Evolutionary conservation across 2,113 vertebrate genomes (phyloP).

Genomic region (Genyomyrus donnyi): DNA sequence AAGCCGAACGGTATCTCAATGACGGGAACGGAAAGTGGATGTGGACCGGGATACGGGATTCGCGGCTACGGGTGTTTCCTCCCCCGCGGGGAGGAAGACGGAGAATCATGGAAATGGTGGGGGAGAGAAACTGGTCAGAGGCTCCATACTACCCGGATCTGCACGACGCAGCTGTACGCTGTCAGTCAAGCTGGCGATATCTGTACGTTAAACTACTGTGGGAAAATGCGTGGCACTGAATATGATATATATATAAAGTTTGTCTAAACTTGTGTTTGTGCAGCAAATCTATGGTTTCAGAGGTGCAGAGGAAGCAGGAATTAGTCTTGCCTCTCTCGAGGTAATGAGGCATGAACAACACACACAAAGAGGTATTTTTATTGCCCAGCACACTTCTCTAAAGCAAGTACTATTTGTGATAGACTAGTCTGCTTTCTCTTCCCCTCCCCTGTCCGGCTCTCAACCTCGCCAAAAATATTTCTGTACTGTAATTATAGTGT

Average conservation of each 20-base stretch:
- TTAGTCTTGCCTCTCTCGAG: slow-evolving; percentile 60
- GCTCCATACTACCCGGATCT: slow-evolving; percentile 49
- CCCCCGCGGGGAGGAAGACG: too few relatives aligned
- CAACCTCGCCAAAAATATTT: slow-evolving; percentile 44
- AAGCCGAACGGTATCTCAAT: slow-evolving; percentile 29
- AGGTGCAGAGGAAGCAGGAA: slow-evolving; percentile 53
- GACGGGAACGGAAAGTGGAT: background rate
- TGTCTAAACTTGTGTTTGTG: slow-evolving; percentile 50
- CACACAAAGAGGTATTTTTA: slow-evolving; percentile 59
- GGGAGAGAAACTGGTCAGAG: background rate
- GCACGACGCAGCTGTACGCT: slow-evolving; percentile 65
- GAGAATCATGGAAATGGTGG: background rate
- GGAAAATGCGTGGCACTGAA: slow-evolving; percentile 43
- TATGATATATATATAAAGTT: background rate
- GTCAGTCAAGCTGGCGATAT: slow-evolving; percentile 60
- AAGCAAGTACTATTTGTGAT: slow-evolving; percentile 60
- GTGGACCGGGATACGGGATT: background rate
- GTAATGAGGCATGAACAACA: slow-evolving; percentile 60
- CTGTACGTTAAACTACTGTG: slow-evolving; percentile 43
- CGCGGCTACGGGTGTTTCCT: background rate
- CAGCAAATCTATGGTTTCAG: slow-evolving; percentile 57
- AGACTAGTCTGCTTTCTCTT: slow-evolving; percentile 45
- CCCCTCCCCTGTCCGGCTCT: slow-evolving; percentile 28
- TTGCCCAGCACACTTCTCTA: slow-evolving; percentile 59
- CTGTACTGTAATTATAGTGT: slow-evolving; percentile 69